Evolutionary conservation across 2,888 invertebrate species (phyloP), one percentile per base, ranked within the genome.

Genomic region (Orthosia cruda): DNA sequence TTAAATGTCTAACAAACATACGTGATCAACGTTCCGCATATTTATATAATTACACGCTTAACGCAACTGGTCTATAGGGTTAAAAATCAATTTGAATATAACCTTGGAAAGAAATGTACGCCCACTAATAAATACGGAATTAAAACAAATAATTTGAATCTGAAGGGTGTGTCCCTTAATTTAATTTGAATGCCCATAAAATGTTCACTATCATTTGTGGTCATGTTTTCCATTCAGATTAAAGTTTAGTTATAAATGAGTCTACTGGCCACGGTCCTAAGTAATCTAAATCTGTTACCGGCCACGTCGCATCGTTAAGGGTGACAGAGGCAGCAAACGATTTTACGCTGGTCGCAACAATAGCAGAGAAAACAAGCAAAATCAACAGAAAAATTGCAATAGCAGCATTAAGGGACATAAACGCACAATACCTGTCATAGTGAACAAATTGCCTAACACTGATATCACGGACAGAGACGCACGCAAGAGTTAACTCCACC

Each of bases 361-460:
- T 92, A 87, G 90, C 79, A 62, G 81, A 90, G 90, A 93, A 90
- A 92, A 91, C 84, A 85, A 91, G 85, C 86, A 87, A 90, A 89
- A 92, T 90, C 91, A 74, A 85, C 78, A 91, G 90, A 93, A 93
- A 93, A 91, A 93, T 93, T 90, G 87, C 90, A 87, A 90, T 85
- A 81, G 79, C 87, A 82, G 83, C 87, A 85, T 89, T 86, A 86
- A 88, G 83, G 83, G 90, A 91, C 92, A 89, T 88, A 90, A 89
- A 83, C 64, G 86, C 90, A 94, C 93, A 93, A 93, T 93, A 92
- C 91, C 86, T 92, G 94, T 95, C 94, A 92, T 92, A 91, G 89
- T 83, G 85, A 92, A 95, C 93, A 94, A 95, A 95, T 94, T 90
- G 90, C 92, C 92, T 93, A 93, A 95, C 92, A 88, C 91, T 75